A percentile compares a stretch with the other conserved stretches of the same genome.
phyloP scores from a whole-genome alignment of 2,113 vertebrate species.

The Trogon surrucura region DNA sequence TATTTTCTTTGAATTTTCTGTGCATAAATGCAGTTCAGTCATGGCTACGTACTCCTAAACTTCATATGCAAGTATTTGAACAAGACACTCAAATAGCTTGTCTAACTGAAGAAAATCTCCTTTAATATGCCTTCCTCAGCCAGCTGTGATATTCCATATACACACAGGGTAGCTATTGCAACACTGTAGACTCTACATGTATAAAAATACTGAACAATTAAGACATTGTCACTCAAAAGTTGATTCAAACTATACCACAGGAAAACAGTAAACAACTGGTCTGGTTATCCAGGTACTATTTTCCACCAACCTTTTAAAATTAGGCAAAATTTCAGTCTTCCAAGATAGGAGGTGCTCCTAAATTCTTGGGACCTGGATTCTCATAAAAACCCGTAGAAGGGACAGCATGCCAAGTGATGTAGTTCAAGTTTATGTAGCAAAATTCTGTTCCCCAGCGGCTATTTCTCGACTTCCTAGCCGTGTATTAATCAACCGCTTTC shows the following conservation, averaged over 20 bases:
- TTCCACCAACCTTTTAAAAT: neutral
- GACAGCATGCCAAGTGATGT: neutral
- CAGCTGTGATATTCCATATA: neutral
- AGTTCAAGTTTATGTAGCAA: neutral
- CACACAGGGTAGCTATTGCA: neutral
- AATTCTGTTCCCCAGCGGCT: neutral
- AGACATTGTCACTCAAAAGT: neutral
- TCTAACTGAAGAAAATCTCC: neutral
- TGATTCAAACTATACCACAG: neutral
- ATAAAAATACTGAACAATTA: neutral
- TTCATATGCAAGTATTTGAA: neutral
- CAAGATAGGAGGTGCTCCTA: neutral
- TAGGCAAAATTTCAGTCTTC: neutral
- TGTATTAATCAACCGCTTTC: neutral
- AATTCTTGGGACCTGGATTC: neutral
- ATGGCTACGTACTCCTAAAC: neutral
- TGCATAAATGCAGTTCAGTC: neutral
- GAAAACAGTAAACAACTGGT: neutral
- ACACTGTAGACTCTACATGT: accelerated
- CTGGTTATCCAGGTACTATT: neutral
- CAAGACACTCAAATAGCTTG: neutral
- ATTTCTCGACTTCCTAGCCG: neutral
- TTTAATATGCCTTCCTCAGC: neutral
- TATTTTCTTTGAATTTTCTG: neutral
- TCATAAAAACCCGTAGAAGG: neutral